Base-by-base conservation (phyloP, 1,140 invertebrate species). In the Gerris buenoi region DNA sequence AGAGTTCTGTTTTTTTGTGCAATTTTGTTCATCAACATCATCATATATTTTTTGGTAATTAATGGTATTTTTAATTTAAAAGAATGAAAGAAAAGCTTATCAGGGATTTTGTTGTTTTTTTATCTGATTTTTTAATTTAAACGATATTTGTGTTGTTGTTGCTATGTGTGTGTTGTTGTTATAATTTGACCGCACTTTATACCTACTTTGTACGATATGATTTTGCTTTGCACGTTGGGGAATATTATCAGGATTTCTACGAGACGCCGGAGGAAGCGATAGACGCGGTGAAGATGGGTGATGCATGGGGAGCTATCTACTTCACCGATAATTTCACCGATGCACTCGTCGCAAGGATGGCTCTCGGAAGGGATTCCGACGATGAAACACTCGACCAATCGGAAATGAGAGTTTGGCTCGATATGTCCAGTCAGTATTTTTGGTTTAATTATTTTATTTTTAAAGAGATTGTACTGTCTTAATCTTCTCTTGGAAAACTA, bases 351-450 rank as follows among this genome's bases (percentile, higher is more conserved):
- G 81, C 83, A 1, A 80, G 90, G 18, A 82, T 91, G 69, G 82
- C 84, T 14, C 76, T 85, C 22, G 87, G 88, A 0, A 82, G 83
- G 64, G 81, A 86, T 71, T 83, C 83, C 0, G 85, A 87, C 62
- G 81, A 86, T 27, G 84, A 81, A 71, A 89, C 85, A 1, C 76
- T 94, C 22, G 80, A 84, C 25, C 82, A 82, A 66, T 88, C 91
- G 2, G 86, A 88, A 27, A 82, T 96, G 64, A 76, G 83, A 63
- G 84, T 95, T 0, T 85, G 88, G 73, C 82, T 95, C 77, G 93
- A 97, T 74, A 91, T 93, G 85, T 93, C 93, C 33, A 91, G 93
- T 95, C 79, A 85, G 85, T 82, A n/a, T n/a, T n/a, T n/a, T n/a
- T n/a, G n/a, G n/a, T n/a, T n/a, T n/a, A n/a, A n/a, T n/a, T n/a